Percentiles rank a stretch among this genome's conserved stretches.
Evolutionary conservation across 2,113 vertebrate genomes (phyloP).

Genomic region (Mustelus asterias): DNA sequence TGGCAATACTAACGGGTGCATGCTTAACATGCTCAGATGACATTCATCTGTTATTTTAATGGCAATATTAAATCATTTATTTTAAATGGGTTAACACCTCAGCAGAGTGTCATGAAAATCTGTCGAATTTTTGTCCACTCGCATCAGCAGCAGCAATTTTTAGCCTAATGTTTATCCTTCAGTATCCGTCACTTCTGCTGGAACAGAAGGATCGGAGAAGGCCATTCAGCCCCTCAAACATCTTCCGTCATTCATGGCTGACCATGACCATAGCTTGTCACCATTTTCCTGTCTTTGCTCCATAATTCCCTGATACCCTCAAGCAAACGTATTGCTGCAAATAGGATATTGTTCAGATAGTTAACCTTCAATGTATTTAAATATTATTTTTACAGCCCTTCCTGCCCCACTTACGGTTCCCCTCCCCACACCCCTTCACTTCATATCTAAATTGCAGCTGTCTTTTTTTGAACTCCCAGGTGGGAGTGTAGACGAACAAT

Average conservation of each 20-base stretch:
- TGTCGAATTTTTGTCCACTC: background rate
- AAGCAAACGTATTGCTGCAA: background rate
- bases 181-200: background rate
- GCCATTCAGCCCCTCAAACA: too few species aligned
- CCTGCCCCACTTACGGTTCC: background rate
- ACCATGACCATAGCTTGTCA: background rate
- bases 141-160: background rate
- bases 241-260: background rate
- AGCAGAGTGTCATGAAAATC: background rate
- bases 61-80: slow-evolving; percentile 31
- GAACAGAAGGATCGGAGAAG: background rate
- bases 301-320: background rate
- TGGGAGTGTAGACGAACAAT: background rate
- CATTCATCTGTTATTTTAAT: slow-evolving; percentile 34
- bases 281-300: background rate
- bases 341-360: background rate
- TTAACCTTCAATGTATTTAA: background rate
- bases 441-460: background rate
- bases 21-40: slow-evolving; percentile 10
- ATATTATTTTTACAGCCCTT: background rate
- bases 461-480: background rate
- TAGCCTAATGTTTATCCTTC: background rate
- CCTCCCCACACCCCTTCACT: background rate
- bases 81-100: slow-evolving; percentile 20
- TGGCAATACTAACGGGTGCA: slow-evolving; percentile 1